Percentiles rank a stretch among this genome's conserved stretches.
These are phyloP conservation scores for Heterodera schachtii DNA, from an alignment of 1,140 invertebrate species.

Conservation along the genomic window DNA sequence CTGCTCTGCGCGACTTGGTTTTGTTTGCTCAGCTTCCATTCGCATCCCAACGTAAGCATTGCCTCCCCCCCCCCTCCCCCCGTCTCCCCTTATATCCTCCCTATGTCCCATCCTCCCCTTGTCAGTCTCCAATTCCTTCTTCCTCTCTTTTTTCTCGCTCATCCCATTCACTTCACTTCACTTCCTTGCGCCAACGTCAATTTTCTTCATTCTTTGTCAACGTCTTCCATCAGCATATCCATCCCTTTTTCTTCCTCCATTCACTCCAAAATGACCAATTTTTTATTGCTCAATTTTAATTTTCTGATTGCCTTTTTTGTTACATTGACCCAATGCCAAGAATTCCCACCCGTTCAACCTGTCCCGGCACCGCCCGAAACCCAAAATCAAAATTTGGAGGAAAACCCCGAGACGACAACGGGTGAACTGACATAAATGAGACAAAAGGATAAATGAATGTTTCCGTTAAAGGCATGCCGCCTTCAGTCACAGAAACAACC, in stretches of 20 bases:
- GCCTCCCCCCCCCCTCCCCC: no score
- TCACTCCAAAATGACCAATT: not conserved
- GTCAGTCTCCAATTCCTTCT: not conserved
- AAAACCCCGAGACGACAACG: not conserved
- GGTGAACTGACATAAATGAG: no score
- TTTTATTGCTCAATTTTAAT: not conserved
- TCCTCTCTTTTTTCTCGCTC: not conserved
- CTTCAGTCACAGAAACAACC: not conserved
- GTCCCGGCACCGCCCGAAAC: not conserved
- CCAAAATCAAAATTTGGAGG: not conserved
- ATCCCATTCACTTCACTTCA: no score
- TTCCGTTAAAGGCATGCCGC: no score
- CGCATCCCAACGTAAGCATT: no score
- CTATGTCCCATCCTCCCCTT: not conserved
- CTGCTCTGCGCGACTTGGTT: not conserved
- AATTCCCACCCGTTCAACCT: not conserved
- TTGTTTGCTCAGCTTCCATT: not conserved
- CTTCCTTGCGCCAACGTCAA: no score
- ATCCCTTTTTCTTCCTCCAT: not conserved
- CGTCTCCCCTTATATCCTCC: not conserved
- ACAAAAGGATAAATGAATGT: no score
- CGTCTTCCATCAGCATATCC: no score
- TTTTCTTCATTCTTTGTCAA: no score
- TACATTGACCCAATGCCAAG: not conserved
- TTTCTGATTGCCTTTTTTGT: not conserved